Evolutionary conservation across 2,888 invertebrate genomes (phyloP).

Genomic region (Dryadula phaetusa): DNA sequence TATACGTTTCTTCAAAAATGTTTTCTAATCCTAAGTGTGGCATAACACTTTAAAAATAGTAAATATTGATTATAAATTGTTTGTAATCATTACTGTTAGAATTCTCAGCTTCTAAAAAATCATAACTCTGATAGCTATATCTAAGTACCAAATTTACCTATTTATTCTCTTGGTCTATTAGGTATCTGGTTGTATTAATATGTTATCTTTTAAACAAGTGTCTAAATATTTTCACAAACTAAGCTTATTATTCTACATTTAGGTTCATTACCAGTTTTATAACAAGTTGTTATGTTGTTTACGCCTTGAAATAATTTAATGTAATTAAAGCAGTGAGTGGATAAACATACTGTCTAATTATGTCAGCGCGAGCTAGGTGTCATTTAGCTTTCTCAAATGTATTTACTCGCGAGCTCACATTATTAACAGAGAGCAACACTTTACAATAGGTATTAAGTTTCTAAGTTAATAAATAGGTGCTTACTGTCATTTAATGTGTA

Average conservation of each 20-base stretch:
- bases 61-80: too few relatives aligned
- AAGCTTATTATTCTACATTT: background rate
- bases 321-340: conserved; percentile 20
- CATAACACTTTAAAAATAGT: too few relatives aligned
- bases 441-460: conserved; percentile 32
- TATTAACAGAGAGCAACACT: conserved; percentile 48
- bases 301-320: conserved; percentile 23
- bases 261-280: conserved; percentile 10
- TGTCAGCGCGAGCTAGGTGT: conserved; percentile 43
- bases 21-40: too few relatives aligned
- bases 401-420: conserved; percentile 48
- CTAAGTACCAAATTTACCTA: too few relatives aligned
- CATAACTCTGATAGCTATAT: too few relatives aligned
- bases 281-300: conserved; percentile 13
- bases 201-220: too few relatives aligned
- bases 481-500: background rate
- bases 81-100: too few relatives aligned
- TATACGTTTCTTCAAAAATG: too few relatives aligned
- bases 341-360: conserved; percentile 21
- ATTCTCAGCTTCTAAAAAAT: too few relatives aligned
- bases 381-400: conserved; percentile 51
- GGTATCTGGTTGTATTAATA: too few relatives aligned
- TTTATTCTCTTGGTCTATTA: too few relatives aligned
- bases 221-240: background rate
- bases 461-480: background rate